Conservation (phyloP, 2,113 vertebrate species). For the Sinocyclocheilus anshuiensis region DNA sequence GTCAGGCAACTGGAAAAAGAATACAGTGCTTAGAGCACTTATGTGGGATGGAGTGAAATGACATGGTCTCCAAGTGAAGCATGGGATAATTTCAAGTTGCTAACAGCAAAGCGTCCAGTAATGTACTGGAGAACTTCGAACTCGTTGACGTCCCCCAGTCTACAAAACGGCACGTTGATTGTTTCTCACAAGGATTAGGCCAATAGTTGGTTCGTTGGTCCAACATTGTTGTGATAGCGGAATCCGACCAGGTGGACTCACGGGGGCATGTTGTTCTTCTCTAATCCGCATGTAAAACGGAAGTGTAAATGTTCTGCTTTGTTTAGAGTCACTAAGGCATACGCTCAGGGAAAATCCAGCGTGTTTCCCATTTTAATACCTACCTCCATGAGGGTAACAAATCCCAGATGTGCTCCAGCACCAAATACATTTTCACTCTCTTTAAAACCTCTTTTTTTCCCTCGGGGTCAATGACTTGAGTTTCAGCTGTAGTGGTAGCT, state of each 20-base stretch:
- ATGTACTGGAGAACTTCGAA: slow-evolving; percentile 26
- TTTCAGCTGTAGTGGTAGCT: slow-evolving; percentile 49
- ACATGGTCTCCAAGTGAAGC: slow-evolving; percentile 39
- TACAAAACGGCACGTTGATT: neutral
- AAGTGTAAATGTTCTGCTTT: slow-evolving; percentile 66
- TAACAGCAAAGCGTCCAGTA: slow-evolving; percentile 16
- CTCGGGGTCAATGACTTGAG: slow-evolving; percentile 56
- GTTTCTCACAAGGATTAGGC: slow-evolving; percentile 35
- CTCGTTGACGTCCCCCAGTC: neutral
- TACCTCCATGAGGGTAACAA: slow-evolving; percentile 65
- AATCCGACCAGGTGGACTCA: slow-evolving; percentile 45
- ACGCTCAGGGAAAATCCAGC: slow-evolving; percentile 60
- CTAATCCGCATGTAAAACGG: slow-evolving; percentile 51
- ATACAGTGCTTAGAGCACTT: slow-evolving; percentile 36
- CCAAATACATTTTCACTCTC: slow-evolving; percentile 62
- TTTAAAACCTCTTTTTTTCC: slow-evolving; percentile 50
- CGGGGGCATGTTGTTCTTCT: slow-evolving; percentile 33
- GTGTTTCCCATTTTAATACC: slow-evolving; percentile 67
- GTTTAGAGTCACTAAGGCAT: slow-evolving; percentile 64
- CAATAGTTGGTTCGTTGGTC: slow-evolving; percentile 1
- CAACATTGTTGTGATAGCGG: neutral
- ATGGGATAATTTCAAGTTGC: slow-evolving; percentile 39
- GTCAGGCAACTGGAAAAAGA: slow-evolving; percentile 38
- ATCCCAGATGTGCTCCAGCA: slow-evolving; percentile 65
- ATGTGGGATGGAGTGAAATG: slow-evolving; percentile 21